These are phyloP conservation scores for Triops cancriformis DNA, from an alignment of 1,140 invertebrate species.

Conservation along the genomic window DNA sequence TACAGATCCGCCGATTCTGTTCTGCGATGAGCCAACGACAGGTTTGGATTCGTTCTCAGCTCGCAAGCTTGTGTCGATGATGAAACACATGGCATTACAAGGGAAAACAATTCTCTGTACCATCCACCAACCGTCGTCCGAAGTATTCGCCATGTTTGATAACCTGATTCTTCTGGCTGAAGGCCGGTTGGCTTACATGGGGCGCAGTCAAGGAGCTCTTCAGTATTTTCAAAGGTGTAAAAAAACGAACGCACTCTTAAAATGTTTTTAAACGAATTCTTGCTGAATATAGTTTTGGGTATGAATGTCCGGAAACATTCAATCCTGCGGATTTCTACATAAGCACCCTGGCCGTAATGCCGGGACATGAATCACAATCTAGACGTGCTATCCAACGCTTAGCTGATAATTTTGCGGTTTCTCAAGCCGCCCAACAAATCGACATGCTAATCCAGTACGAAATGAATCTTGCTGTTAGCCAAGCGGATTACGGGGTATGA, in stretches of 20 bases:
- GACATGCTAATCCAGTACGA: constrained; percentile 35
- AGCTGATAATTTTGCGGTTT: constrained; percentile 67
- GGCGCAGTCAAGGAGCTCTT: constrained; percentile 41
- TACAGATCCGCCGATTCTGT: constrained; percentile 64
- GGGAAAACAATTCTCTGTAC: constrained; percentile 73
- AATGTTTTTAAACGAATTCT: too few relatives aligned
- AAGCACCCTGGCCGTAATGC: constrained; percentile 50
- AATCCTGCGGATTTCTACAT: constrained; percentile 67
- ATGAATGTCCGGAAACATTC: constrained; percentile 60
- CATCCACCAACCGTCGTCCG: constrained; percentile 79
- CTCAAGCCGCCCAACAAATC: constrained; percentile 62
- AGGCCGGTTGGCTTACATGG: constrained; percentile 72
- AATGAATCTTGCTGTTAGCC: constrained; percentile 29
- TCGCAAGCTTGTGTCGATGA: constrained; percentile 57
- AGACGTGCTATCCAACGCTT: constrained; percentile 55
- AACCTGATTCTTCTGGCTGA: constrained; percentile 65
- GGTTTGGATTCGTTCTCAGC: constrained; percentile 75
- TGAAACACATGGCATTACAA: constrained; percentile 51
- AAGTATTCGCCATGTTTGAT: constrained; percentile 71
- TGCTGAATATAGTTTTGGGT: constrained; percentile 52
- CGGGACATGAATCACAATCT: constrained; percentile 42
- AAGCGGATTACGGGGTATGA: constrained; percentile 10
- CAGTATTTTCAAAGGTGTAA: constrained; percentile 41
- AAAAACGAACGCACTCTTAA: too few relatives aligned
- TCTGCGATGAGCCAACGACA: constrained; percentile 74